Evolutionary conservation across 1,140 invertebrate species (phyloP).

Genomic region (Tetramorium parvispinum): DNA sequence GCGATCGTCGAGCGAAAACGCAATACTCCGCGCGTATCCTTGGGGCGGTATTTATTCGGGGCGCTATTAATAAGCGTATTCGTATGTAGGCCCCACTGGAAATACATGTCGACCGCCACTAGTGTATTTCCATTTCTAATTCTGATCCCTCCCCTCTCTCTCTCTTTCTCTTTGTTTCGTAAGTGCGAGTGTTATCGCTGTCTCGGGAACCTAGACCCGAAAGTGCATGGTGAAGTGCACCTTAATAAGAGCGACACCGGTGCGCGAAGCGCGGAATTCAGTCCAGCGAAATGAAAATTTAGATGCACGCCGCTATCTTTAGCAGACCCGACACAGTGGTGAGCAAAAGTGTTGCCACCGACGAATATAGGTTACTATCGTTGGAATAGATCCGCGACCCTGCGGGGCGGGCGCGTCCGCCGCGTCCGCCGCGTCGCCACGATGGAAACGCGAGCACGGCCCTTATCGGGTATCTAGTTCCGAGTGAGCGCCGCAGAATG

Average conservation of each 20-base stretch:
- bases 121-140: slow-evolving; percentile 58
- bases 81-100: slow-evolving; percentile 52
- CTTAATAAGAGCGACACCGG: slow-evolving; percentile 40
- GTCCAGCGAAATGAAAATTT: slow-evolving; percentile 76
- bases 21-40: slow-evolving; percentile 44
- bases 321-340: slow-evolving; percentile 64
- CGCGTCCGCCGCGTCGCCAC: slow-evolving; percentile 67
- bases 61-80: slow-evolving; percentile 57
- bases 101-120: slow-evolving; percentile 43
- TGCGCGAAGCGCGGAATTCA: slow-evolving; percentile 54
- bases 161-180: not conserved
- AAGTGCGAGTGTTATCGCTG: not conserved
- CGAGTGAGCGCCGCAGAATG: not conserved
- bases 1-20: slow-evolving; percentile 33
- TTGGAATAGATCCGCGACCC: slow-evolving; percentile 70
- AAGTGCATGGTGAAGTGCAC: slow-evolving; percentile 34
- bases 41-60: slow-evolving; percentile 54
- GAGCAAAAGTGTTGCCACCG: slow-evolving; percentile 68
- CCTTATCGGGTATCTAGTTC: slow-evolving; percentile 10
- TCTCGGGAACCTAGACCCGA: slow-evolving; percentile 43
- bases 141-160: not conserved
- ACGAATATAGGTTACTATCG: slow-evolving; percentile 74
- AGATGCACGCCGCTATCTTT: slow-evolving; percentile 74
- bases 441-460: slow-evolving; percentile 45
- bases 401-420: slow-evolving; percentile 64